A percentile compares a stretch with the other conserved stretches of the same genome.
Conservation (phyloP, 2,888 invertebrate species). For the Dorcus parallelipipedus region DNA sequence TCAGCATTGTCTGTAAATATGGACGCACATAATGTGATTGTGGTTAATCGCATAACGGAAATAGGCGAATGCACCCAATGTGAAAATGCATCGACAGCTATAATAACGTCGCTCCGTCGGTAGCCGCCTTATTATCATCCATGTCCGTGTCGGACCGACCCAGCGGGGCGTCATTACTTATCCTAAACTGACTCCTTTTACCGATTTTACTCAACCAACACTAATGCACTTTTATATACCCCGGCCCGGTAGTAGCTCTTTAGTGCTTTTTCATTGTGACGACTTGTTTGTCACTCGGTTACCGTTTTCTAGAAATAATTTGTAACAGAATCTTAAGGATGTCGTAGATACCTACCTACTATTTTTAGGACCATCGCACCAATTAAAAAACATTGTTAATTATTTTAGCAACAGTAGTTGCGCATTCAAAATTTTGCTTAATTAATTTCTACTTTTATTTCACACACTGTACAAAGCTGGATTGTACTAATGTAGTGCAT, state of each 20-base stretch:
- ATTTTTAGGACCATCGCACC: too few species aligned
- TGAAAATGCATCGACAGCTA: constrained; percentile 40
- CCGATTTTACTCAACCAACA: constrained; percentile 42
- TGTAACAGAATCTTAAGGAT: too few species aligned
- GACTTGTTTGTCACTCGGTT: not conserved
- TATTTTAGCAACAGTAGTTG: too few species aligned
- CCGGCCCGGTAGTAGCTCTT: not conserved
- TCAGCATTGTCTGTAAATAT: constrained; percentile 26
- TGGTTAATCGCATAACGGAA: constrained; percentile 49
- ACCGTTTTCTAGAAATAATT: not conserved
- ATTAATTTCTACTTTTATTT: too few species aligned
- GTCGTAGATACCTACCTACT: too few species aligned
- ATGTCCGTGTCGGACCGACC: constrained; percentile 36
- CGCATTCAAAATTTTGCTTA: too few species aligned
- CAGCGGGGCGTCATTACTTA: constrained; percentile 47
- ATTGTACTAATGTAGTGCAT: too few species aligned
- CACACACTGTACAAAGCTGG: too few species aligned
- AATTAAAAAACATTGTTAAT: too few species aligned
- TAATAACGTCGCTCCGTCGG: constrained; percentile 34
- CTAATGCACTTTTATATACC: constrained; percentile 41
- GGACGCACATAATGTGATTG: constrained; percentile 47
- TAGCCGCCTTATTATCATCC: constrained; percentile 32
- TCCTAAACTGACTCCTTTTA: constrained; percentile 50
- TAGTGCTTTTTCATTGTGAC: constrained; percentile 2
- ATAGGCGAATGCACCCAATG: constrained; percentile 45